A percentile compares a stretch with the other conserved stretches of the same genome.
Conservation (phyloP, 2,113 vertebrate genomes). For the Arvicanthis niloticus region DNA sequence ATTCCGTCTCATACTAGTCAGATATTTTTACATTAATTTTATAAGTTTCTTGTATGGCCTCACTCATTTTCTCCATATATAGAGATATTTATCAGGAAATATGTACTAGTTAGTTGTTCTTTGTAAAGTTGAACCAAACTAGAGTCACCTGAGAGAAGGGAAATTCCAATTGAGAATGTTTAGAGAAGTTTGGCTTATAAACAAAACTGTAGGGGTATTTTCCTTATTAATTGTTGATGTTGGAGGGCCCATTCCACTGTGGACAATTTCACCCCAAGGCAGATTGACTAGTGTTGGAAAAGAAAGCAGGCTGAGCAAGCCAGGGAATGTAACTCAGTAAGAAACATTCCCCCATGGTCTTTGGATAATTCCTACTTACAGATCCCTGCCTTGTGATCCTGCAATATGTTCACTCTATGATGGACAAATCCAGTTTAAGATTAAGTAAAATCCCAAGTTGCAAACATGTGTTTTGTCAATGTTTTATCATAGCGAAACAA, state of each 20-base stretch:
- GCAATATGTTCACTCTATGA: background rate
- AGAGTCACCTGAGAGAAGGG: background rate
- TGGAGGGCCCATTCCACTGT: background rate
- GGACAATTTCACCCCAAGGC: background rate
- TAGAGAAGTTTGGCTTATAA: background rate
- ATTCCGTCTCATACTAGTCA: background rate
- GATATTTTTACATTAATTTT: background rate
- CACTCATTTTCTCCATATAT: background rate
- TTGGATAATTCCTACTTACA: background rate
- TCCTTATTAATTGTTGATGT: background rate
- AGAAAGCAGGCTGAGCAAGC: background rate
- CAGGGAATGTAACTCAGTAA: background rate
- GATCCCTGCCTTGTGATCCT: background rate
- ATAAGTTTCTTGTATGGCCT: background rate
- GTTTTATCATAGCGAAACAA: background rate
- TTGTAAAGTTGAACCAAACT: background rate
- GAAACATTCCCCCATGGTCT: accelerated
- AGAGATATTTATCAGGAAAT: background rate
- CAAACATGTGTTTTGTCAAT: no score
- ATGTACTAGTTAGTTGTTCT: background rate
- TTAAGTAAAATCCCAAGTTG: background rate
- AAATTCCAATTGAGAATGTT: background rate
- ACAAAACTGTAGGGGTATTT: background rate
- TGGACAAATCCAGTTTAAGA: background rate
- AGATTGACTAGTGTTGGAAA: background rate